Base-by-base conservation (phyloP, 2,113 vertebrate genomes). In the Cyprinodon brontotheroides region DNA sequence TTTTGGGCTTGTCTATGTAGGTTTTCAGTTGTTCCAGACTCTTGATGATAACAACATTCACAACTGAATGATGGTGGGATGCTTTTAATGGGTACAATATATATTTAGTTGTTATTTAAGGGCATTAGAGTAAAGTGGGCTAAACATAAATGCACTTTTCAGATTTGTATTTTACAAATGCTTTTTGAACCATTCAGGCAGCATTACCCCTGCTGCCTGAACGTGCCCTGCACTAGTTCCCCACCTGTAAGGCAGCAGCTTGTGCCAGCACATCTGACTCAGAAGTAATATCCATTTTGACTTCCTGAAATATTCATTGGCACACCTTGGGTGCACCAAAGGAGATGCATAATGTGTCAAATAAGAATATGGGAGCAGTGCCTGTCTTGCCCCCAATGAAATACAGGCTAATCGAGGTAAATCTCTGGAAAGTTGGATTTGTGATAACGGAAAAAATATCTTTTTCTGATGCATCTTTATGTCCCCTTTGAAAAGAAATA, bases 221-320 rank as follows among this genome's bases (percentile, higher is more conserved):
- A 77, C 66, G 20, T 71, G 72, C 77, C 77, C 60, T 69, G 61
- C 77, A 76, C 86, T 87, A 87, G 85, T 86, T 73, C 74, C 59
- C 77, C 88, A 91, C 82, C 85, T 88, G 90, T 85, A 70, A 84
- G 45, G 29, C 75, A 22, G 74, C 79, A 70, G 73, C 45, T 73
- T 86, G 77, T 84, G 86, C 89, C 87, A 84, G 75, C 65, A 81
- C 57, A 38, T 86, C 78, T 85, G 79, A 86, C 82, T 82, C 76
- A 72, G 83, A 90, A 89, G 84, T 87, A 83, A 92, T 82, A 88
- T 88, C 89, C 86, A 80, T 88, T 91, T 87, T 91, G 82, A 92
- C 80, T 79, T 62, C 48, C 79, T 94, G 84, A 93, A 94, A 94
- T 93, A 93, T 94, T 92, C 90, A 94, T 91, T 81, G 85, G 85